phyloP scores from a whole-genome alignment of 2,888 invertebrate species.

The Dione juno region DNA sequence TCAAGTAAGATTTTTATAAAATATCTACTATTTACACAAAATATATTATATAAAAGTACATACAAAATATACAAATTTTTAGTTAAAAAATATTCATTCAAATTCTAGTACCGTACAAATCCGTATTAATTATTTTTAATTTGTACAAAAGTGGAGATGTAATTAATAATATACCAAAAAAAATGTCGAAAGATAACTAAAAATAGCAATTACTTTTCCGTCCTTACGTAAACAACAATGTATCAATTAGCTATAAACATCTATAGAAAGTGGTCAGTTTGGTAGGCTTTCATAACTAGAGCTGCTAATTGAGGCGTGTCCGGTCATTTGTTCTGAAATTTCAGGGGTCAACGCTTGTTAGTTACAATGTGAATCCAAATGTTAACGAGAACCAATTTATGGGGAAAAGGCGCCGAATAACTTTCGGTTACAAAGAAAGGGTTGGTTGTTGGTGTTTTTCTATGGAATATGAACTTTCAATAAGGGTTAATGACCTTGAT shows the following conservation, averaged over 20 bases:
- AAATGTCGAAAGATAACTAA: background rate
- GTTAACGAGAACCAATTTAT: constrained; percentile 79
- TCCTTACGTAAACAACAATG: background rate
- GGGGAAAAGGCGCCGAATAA: constrained; percentile 59
- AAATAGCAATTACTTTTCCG: background rate
- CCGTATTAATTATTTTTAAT: too few relatives aligned
- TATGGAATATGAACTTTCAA: background rate
- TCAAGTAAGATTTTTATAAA: too few relatives aligned
- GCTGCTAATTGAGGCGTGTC: constrained; percentile 77
- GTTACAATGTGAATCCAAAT: constrained; percentile 75
- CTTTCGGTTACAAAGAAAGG: constrained; percentile 53
- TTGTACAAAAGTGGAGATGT: too few relatives aligned
- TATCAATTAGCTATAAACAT: constrained; percentile 12
- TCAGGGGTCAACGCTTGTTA: constrained; percentile 67
- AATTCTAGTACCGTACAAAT: too few relatives aligned
- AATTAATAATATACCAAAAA: background rate
- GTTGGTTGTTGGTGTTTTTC: constrained; percentile 65
- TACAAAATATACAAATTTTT: too few relatives aligned
- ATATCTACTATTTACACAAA: too few relatives aligned
- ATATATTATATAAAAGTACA: too few relatives aligned
- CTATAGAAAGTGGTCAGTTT: constrained; percentile 32
- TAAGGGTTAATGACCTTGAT: too few relatives aligned
- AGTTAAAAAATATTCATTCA: too few relatives aligned
- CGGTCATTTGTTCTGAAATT: constrained; percentile 74
- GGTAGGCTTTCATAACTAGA: constrained; percentile 45